Percentiles rank a stretch among this genome's conserved stretches.
Conservation (phyloP, 2,113 vertebrate genomes). For the cat (Felis catus) region F.catus_Fca126_mat1.0 CM031415.1:17428001-17428500, state of each 20-base stretch:
- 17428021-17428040: neutral
- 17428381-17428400: neutral
- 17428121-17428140: conserved; percentile 38
- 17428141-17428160: conserved; percentile 35
- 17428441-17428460: conserved; percentile 62
- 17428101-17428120: neutral
- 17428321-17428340: neutral
- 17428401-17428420: neutral
- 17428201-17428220: conserved; percentile 55
- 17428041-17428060: neutral
- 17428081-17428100: neutral
- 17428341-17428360: neutral
- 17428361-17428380: neutral
- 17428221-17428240: conserved; percentile 15
- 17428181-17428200: conserved; percentile 52
- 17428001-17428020: neutral
- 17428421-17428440: neutral
- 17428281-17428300: neutral
- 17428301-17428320: neutral
- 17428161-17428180: conserved; percentile 36
- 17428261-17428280: conserved; percentile 45
- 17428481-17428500: conserved; percentile 57
- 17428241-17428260: conserved; percentile 58
- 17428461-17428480: conserved; percentile 56
- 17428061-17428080: no score